Evolutionary conservation across 2,113 vertebrate species (phyloP).

Genomic region (Balaenoptera acutorostrata): DNA sequence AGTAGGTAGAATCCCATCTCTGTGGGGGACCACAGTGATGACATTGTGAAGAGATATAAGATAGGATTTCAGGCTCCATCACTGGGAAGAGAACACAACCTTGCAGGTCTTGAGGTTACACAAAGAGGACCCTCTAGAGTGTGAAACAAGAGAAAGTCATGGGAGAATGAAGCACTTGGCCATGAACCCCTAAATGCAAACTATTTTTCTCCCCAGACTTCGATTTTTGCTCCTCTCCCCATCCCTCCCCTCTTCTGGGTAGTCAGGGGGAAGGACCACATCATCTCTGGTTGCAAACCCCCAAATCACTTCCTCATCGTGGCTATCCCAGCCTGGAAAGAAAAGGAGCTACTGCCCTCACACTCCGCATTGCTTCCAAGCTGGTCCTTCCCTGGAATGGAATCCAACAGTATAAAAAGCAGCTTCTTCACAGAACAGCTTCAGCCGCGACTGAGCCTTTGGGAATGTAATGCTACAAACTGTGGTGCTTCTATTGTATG

Average conservation of each 20-base stretch:
- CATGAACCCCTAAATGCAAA: not conserved
- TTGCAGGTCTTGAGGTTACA: not conserved
- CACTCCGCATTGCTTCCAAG: not conserved
- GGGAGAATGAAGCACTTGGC: not conserved
- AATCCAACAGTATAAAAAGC: constrained; percentile 39
- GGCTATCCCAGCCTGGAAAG: not conserved
- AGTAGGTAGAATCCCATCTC: not conserved
- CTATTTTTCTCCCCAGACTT: not conserved
- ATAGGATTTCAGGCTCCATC: not conserved
- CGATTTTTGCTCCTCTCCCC: not conserved
- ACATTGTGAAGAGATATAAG: not conserved
- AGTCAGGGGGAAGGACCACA: not conserved
- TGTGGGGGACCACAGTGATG: not conserved
- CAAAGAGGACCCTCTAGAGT: not conserved
- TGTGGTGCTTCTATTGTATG: constrained; percentile 63
- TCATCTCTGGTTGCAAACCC: not conserved
- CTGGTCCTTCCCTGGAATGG: constrained; percentile 26
- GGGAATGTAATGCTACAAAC: constrained; percentile 56
- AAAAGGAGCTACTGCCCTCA: constrained; percentile 1
- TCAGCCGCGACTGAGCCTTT: not conserved
- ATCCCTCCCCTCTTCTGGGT: not conserved
- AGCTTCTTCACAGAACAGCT: constrained; percentile 27
- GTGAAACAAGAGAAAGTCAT: not conserved
- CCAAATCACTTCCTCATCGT: not conserved
- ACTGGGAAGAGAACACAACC: not conserved